Conservation (phyloP, 2,113 vertebrate genomes). For the Cyrtonyx montezumae region DNA sequence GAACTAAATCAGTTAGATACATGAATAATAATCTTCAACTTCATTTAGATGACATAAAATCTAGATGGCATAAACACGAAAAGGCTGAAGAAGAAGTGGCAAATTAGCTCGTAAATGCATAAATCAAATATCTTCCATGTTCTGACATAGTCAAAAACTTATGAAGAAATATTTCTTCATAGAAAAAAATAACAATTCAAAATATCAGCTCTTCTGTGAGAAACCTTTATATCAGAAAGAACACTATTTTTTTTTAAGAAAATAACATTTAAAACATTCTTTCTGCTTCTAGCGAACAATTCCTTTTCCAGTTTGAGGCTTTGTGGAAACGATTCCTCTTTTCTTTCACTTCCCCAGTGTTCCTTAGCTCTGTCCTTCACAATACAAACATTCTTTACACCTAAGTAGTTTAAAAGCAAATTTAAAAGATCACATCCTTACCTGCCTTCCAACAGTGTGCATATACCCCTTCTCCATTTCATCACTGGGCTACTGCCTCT, state of each 20-base stretch:
- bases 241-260: no score
- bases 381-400: not conserved
- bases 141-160: not conserved
- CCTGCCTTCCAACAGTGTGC: accelerated
- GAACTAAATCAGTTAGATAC: not conserved
- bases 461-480: not conserved
- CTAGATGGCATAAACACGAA: not conserved
- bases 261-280: no score
- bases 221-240: no score
- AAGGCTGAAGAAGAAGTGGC: not conserved
- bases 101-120: not conserved
- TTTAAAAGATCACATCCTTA: not conserved
- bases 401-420: not conserved
- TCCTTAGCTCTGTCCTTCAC: not conserved
- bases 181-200: not conserved
- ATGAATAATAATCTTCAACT: not conserved
- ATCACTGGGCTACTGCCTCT: not conserved
- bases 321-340: not conserved
- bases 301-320: not conserved
- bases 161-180: not conserved
- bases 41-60: not conserved
- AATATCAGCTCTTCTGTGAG: no score
- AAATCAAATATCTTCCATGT: not conserved
- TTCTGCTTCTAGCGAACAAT: not conserved
- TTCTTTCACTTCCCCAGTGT: not conserved